Conservation (phyloP, 2,797 vertebrate species). For the Morus bassanus region DNA sequence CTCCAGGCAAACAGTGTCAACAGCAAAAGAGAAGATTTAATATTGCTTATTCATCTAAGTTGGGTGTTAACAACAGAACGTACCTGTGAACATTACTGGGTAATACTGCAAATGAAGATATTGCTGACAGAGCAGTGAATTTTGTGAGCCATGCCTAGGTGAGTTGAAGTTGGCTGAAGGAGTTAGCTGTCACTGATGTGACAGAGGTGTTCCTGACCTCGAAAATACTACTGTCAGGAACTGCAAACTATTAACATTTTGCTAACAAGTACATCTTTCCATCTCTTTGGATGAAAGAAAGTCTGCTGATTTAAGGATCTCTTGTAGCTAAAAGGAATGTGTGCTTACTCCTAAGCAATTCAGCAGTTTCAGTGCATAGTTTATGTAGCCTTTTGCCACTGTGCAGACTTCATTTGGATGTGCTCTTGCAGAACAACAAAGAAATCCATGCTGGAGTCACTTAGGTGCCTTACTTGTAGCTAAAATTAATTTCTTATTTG, state of each 20-base stretch:
- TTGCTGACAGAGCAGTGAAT: neutral
- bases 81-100: neutral
- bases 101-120: neutral
- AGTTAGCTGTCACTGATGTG: neutral
- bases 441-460: neutral
- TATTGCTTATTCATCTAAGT: neutral
- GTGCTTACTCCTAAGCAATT: neutral
- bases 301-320: neutral
- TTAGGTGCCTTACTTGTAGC: conserved; percentile 30
- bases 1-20: neutral
- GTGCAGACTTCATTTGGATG: neutral
- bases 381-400: neutral
- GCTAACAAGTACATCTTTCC: neutral
- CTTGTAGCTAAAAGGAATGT: neutral
- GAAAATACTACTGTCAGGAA: neutral
- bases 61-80: neutral
- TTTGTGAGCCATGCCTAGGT: neutral
- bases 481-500: neutral
- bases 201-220: neutral
- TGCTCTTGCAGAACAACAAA: neutral
- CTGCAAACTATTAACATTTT: neutral
- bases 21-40: neutral
- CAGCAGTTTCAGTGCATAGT: neutral
- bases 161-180: neutral
- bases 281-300: neutral